Evolutionary conservation across 2,888 invertebrate genomes (phyloP), one percentile per base, ranked within the genome.

Genomic region (Augiades crinisus): DNA sequence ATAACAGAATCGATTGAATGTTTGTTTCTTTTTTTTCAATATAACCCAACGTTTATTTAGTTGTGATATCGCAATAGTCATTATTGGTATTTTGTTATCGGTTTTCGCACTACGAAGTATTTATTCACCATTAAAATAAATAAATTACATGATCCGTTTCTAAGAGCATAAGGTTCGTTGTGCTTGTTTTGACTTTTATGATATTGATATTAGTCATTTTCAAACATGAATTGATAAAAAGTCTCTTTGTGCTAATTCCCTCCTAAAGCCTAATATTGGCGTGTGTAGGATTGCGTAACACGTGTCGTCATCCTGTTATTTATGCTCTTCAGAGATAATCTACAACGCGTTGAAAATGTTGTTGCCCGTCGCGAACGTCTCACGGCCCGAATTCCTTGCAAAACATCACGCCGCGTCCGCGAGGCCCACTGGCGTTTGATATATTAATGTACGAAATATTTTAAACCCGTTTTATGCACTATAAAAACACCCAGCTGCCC

Each of bases 191-290:
- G n/a, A n/a, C n/a, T n/a, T n/a, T n/a, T n/a, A n/a, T n/a, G n/a
- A n/a, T n/a, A n/a, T n/a, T n/a, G n/a, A n/a, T 21, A 17, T 47
- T 38, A 31, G 22, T 47, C 47, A 47, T 12, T 47, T 19, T 40
- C 16, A 21, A n/a, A n/a, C n/a, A n/a, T n/a, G n/a, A n/a, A n/a
- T n/a, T n/a, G n/a, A n/a, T n/a, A n/a, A n/a, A n/a, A n/a, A n/a
- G n/a, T n/a, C n/a, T n/a, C n/a, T n/a, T n/a, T n/a, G n/a, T n/a
- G 31, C 17, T 19, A 21, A 5, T 10, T 44, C 21, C 31, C 19
- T 44, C 1, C 19, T 13, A 13, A 16, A 40, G 33, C 17, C 8
- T 34, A 24, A 19, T 21, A 21, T 12, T 19, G 30, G 33, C 19
- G 10, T 19, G 19, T 30, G 7, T n/a, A 14, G 17, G n/a, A 33